Conservation (phyloP, 2,888 invertebrate genomes). For the Neocrepidodera transversa region DNA sequence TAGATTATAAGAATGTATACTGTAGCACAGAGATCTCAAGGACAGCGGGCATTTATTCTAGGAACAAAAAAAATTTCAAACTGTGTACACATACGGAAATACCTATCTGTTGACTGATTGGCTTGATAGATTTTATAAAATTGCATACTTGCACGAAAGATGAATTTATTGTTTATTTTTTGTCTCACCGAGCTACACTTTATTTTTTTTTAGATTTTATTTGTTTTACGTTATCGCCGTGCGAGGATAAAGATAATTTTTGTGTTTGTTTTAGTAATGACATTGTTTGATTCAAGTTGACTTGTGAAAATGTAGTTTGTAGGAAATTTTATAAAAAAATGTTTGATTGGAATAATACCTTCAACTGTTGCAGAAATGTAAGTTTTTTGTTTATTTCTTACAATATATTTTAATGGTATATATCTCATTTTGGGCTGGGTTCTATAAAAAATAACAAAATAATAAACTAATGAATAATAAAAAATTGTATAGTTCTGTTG, state of each 20-base stretch:
- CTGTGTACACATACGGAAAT: slow-evolving; percentile 7
- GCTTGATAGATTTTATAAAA: not conserved
- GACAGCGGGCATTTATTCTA: not conserved
- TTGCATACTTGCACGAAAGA: slow-evolving; percentile 2
- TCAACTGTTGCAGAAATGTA: slow-evolving; percentile 6
- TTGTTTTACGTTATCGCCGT: slow-evolving; percentile 2
- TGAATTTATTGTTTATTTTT: slow-evolving; percentile 1
- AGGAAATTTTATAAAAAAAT: not conserved
- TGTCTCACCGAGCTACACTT: not conserved
- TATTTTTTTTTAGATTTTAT: not conserved
- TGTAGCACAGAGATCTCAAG: slow-evolving; percentile 2
- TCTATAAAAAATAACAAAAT: no score
- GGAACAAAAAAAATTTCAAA: not conserved
- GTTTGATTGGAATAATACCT: not conserved
- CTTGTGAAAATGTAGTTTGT: not conserved
- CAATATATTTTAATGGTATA: no score
- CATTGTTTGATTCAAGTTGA: not conserved
- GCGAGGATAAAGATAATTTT: slow-evolving; percentile 5
- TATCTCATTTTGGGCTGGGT: no score
- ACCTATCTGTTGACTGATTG: not conserved
- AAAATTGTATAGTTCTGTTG: no score
- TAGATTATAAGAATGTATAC: slow-evolving; percentile 1
- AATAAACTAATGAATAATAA: no score
- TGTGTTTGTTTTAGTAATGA: slow-evolving; percentile 1
- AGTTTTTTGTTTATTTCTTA: no score